Evolutionary conservation across 2,113 vertebrate species (phyloP).

Genomic region (Protomyctophum bolini): DNA sequence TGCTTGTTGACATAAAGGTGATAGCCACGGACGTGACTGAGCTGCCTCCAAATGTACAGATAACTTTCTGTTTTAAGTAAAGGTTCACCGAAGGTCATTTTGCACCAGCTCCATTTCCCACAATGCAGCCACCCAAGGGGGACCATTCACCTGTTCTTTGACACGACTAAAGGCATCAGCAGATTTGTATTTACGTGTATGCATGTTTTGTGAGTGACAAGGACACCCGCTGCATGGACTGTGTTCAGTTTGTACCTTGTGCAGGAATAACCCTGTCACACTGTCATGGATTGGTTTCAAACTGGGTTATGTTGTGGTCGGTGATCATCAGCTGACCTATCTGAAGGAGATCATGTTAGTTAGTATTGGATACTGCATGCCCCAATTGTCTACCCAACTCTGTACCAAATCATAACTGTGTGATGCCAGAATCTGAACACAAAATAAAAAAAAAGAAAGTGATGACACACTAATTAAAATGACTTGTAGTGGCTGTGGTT

Average conservation of each 20-base stretch:
- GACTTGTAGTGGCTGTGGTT: constrained; percentile 4
- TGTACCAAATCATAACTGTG: constrained; percentile 50
- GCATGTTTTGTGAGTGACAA: constrained; percentile 69
- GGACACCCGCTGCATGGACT: constrained; percentile 64
- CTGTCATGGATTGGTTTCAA: constrained; percentile 63
- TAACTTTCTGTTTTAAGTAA: constrained; percentile 24
- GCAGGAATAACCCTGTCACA: constrained; percentile 56
- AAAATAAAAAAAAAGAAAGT: constrained; percentile 53
- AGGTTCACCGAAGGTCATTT: constrained; percentile 10
- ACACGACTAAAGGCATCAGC: constrained; percentile 59
- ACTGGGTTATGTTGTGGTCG: constrained; percentile 24
- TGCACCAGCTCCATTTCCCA: constrained; percentile 15
- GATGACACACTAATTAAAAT: constrained; percentile 26
- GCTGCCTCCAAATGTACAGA: constrained; percentile 24
- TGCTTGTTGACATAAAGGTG: constrained; percentile 17
- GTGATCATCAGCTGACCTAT: constrained; percentile 31
- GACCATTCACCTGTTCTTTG: constrained; percentile 24
- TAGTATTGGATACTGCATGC: constrained; percentile 14
- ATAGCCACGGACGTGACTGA: constrained; percentile 12
- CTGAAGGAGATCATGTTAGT: constrained; percentile 11
- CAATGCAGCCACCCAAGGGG: constrained; percentile 39
- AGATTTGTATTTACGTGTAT: constrained; percentile 64
- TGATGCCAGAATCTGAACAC: constrained; percentile 63
- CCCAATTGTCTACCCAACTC: constrained; percentile 27
- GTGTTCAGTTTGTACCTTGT: constrained; percentile 51